Conservation (phyloP, 2,888 invertebrate genomes). For the Operophtera brumata region DNA sequence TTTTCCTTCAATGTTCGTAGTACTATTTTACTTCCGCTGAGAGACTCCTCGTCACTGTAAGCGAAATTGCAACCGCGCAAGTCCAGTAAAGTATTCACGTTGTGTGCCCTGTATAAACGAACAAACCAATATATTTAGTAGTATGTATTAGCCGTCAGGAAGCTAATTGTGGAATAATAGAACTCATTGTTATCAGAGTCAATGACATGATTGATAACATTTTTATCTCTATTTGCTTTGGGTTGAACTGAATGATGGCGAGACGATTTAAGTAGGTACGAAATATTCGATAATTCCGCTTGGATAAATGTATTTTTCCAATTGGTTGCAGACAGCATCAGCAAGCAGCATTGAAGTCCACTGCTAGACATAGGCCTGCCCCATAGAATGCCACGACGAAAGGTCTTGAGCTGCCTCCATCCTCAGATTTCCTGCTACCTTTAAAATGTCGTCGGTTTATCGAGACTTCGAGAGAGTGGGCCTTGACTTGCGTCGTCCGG, state of each 20-base stretch:
- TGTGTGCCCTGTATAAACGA: conserved; percentile 68
- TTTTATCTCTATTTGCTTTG: conserved; percentile 62
- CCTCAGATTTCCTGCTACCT: too few species aligned
- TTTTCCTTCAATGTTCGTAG: conserved; percentile 75
- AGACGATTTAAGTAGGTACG: neutral
- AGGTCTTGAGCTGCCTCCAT: too few species aligned
- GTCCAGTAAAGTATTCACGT: conserved; percentile 79
- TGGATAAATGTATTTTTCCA: too few species aligned
- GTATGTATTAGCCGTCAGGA: conserved; percentile 48
- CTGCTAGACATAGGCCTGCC: too few species aligned
- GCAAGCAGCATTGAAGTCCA: too few species aligned
- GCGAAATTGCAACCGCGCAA: conserved; percentile 81
- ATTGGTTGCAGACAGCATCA: too few species aligned
- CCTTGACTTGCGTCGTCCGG: too few species aligned
- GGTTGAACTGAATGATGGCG: conserved; percentile 1
- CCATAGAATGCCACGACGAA: too few species aligned
- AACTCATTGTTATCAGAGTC: conserved; percentile 47
- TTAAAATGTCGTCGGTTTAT: too few species aligned
- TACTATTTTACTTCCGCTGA: conserved; percentile 79
- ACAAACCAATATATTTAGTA: conserved; percentile 33
- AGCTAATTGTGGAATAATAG: conserved; percentile 62
- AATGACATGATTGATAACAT: conserved; percentile 72
- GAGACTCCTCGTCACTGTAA: conserved; percentile 75
- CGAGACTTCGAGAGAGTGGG: too few species aligned
- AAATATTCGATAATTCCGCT: neutral